Evolutionary conservation across 2,113 vertebrate genomes (phyloP), one percentile per base, ranked within the genome.

Genomic region (Pipra filicauda): DNA sequence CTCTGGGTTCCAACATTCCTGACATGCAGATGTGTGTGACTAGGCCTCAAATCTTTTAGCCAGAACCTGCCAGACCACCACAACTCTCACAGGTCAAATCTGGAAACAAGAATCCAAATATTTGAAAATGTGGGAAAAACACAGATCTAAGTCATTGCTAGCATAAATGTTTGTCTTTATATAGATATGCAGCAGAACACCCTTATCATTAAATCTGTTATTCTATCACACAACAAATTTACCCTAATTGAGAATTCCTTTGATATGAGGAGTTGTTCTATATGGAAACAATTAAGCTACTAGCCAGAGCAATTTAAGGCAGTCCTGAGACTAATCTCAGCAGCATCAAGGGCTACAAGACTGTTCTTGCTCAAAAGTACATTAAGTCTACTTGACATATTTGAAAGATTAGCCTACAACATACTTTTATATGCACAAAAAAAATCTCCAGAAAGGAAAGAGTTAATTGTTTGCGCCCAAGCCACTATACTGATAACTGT

Each of bases 231-330:
- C 52, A 82, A 85, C 62, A 97, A 62, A 82, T 89, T 94, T 46
- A 91, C 41, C 54, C 58, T 89, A 82, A 88, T 87, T 82, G 66
- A 69, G 67, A 87, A 97, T 70, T 93, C 66, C 78, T 93, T 96
- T 96, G 93, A 95, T 93, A 83, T 11, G 11, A 73, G 58, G 58
- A 91, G 82, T 93, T 73, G 49, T 85, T 91, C 54, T 93, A 28
- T 82, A 94, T 80, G 89, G 93, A 89, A 97, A 70, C 91, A 95
- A 93, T 95, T 91, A 96, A 69, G 84, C 41, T 91, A 92, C 55
- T 89, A 89, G 76, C 76, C 64, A 41, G 43, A 84, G 73, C 86
- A 93, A 95, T 96, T 94, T 91, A 88, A 85, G 78, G 78, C 78
- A 88, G 62, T 69, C 51, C 66, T 73, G 73, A 91, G 46, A 91